Evolutionary conservation across 1,140 invertebrate genomes (phyloP).

Genomic region (Leptinotarsa defecta): DNA sequence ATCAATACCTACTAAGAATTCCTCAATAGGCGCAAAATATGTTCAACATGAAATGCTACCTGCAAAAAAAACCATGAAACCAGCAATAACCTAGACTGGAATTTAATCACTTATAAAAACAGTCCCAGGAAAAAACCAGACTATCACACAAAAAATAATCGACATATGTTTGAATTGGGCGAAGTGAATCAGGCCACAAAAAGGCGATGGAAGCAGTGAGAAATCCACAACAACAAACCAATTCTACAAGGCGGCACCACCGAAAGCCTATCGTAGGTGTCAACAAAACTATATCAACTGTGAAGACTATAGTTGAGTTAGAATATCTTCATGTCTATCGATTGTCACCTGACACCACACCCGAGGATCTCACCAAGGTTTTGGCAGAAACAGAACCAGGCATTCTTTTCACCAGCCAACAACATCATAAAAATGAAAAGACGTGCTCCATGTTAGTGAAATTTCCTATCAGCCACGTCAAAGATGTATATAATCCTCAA

Average conservation of each 20-base stretch:
- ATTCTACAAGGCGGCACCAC: not conserved
- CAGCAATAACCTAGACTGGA: constrained; percentile 6
- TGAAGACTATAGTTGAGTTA: not conserved
- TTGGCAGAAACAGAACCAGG: constrained; percentile 4
- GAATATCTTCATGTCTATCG: constrained; percentile 14
- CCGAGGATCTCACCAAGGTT: not conserved
- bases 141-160: constrained; percentile 7
- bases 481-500: constrained; percentile 10
- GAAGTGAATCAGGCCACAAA: constrained; percentile 12
- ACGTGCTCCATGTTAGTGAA: not conserved
- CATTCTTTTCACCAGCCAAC: not conserved
- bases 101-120: constrained; percentile 9
- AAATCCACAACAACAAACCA: constrained; percentile 13
- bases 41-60: not conserved
- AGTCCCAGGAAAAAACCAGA: constrained; percentile 1
- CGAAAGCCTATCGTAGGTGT: constrained; percentile 17
- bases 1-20: constrained; percentile 1
- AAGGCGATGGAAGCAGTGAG: constrained; percentile 2
- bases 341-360: constrained; percentile 10
- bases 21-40: constrained; percentile 3
- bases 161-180: not conserved
- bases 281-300: constrained; percentile 12
- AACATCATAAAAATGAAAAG: constrained; percentile 12
- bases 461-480: not conserved
- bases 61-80: constrained; percentile 11